Conservation (phyloP, 2,888 invertebrate species). For the Peribatodes rhomboidaria region DNA sequence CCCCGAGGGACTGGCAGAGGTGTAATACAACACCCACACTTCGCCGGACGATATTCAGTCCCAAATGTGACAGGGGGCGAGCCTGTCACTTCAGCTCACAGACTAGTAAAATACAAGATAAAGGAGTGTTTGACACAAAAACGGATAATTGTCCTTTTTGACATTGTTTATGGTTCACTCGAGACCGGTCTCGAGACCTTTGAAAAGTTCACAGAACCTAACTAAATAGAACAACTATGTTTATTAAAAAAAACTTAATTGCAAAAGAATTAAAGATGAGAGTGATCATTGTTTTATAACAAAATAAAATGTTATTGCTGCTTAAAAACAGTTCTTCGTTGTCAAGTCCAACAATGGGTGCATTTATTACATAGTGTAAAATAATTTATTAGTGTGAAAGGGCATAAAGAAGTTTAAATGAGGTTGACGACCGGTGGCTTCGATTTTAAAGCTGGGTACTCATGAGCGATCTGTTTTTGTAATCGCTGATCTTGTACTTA, state of each 20-base stretch:
- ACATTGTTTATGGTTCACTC: not conserved
- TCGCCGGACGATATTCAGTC: too few relatives aligned
- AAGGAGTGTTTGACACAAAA: not conserved
- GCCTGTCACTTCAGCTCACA: too few relatives aligned
- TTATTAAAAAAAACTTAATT: not conserved
- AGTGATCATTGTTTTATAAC: constrained; percentile 34
- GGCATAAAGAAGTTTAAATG: constrained; percentile 45
- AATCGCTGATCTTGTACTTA: too few relatives aligned
- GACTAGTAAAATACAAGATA: not conserved
- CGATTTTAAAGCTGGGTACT: not conserved
- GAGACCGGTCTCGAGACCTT: not conserved
- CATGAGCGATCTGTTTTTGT: not conserved
- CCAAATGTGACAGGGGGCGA: too few relatives aligned
- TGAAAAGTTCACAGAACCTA: not conserved
- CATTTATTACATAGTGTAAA: constrained; percentile 59
- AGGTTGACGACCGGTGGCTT: constrained; percentile 43
- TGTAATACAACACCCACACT: too few relatives aligned
- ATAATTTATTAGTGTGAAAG: constrained; percentile 52
- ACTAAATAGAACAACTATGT: constrained; percentile 7
- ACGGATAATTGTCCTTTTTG: not conserved
- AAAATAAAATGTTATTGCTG: constrained; percentile 47
- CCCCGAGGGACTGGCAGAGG: too few relatives aligned
- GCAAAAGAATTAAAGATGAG: constrained; percentile 19
- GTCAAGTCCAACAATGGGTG: constrained; percentile 54
- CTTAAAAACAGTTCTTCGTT: constrained; percentile 51